These are phyloP conservation scores for Stenopsyche tienmushanensis DNA, from an alignment of 1,140 invertebrate species.

Conservation along the genomic window DNA sequence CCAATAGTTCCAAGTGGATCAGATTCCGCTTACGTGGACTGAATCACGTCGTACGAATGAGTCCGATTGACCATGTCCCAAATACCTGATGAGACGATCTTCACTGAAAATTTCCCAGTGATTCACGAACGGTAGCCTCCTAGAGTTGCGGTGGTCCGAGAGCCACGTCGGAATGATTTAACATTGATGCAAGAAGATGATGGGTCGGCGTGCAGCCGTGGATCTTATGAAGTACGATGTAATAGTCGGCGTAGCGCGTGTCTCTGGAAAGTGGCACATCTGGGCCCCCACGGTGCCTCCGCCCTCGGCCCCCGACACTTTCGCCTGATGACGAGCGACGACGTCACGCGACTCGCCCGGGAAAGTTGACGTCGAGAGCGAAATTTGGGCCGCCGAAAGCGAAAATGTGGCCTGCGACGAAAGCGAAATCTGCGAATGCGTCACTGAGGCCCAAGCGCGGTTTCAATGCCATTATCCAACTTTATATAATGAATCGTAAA, in stretches of 20 bases:
- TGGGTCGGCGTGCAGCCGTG: no score
- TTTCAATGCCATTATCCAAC: not conserved
- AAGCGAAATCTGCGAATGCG: slow-evolving; percentile 8
- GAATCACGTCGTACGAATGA: not conserved
- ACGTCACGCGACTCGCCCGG: not conserved
- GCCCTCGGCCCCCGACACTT: slow-evolving; percentile 1
- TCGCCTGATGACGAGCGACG: slow-evolving; percentile 1
- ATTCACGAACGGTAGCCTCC: not conserved
- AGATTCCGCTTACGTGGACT: not conserved
- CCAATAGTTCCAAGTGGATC: not conserved
- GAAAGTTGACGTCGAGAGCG: slow-evolving; percentile 20
- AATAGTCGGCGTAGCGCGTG: not conserved
- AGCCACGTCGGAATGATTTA: not conserved
- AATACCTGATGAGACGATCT: not conserved
- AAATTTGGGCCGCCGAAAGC: slow-evolving; percentile 23
- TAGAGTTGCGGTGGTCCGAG: not conserved
- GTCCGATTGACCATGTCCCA: not conserved
- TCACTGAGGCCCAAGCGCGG: not conserved
- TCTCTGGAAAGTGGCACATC: not conserved
- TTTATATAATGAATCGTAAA: not conserved
- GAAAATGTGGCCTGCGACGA: slow-evolving; percentile 18
- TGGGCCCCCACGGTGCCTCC: not conserved
- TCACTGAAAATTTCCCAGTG: not conserved
- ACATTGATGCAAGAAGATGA: no score
- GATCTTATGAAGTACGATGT: not conserved